Evolutionary conservation across 2,113 vertebrate species (phyloP), one percentile per base, ranked within the genome.

Genomic region (Macroglossus sobrinus): DNA sequence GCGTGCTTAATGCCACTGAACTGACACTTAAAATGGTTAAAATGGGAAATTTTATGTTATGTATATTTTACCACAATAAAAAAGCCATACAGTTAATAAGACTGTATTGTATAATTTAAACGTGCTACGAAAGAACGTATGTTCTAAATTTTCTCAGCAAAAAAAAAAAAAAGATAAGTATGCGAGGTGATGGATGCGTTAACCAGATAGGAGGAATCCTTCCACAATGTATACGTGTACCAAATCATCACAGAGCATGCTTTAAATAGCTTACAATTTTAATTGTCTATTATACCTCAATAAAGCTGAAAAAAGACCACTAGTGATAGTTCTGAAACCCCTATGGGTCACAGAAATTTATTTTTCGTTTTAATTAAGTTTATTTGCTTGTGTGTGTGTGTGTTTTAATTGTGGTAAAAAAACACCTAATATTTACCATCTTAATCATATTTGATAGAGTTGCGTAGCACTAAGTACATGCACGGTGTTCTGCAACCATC

Each of bases 401-500:
- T 3, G 50, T 63, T 64, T 18, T 22, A 57, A 71, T 43, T 40
- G 47, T 26, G 43, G 75, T 12, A 72, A 93, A 93, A 93, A 90
- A 43, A 21, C 30, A 68, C 43, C 28, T 5, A 28, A 91, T 59
- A 72, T 15, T 13, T 33, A 13, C 22, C 18, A 10, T 21, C 40
- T 68, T 63, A 11, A 35, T 57, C 43, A 16, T 45, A 68, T 80
- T 35, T 19, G 33, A 16, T 26, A 18, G 24, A 7, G 40, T 14
- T 47, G 24, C 10, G 33, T 0, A 35, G 35, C 69, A 33, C 12
- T 0, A 22, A 71, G 21, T 1, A 5, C 50, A 3, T 7, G 33
- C 59, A 19, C 16, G 3, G 0, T 16, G 1, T 5, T 5, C 16
- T 10, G 28, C 38, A 3, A 2, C 35, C 72, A 3, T 10, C 21